phyloP scores from a whole-genome alignment of 2,888 invertebrate genomes.

The Phaonia tiefii region DNA sequence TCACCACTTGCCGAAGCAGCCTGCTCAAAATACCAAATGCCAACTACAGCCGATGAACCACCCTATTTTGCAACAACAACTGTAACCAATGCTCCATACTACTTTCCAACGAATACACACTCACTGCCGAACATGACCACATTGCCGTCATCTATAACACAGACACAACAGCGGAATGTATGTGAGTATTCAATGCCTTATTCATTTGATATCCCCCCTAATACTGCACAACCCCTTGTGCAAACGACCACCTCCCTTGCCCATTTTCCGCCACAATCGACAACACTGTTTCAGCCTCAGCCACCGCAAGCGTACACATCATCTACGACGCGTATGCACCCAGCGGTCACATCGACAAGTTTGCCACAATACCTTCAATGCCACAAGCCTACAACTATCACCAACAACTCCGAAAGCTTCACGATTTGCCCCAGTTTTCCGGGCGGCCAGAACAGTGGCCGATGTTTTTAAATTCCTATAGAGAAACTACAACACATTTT shows the following conservation, averaged over 20 bases:
- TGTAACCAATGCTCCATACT: constrained; percentile 1
- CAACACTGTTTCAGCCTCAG: neutral
- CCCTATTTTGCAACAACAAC: neutral
- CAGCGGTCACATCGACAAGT: constrained; percentile 1
- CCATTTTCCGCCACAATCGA: constrained; percentile 12
- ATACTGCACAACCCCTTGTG: neutral
- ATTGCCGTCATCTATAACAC: neutral
- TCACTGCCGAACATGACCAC: neutral
- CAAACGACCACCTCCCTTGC: constrained; percentile 20
- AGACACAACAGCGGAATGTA: neutral
- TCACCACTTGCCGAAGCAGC: too few relatives aligned
- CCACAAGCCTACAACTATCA: neutral
- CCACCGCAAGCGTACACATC: neutral
- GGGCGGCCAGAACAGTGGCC: constrained; percentile 68
- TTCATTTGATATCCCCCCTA: neutral
- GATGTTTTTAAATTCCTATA: constrained; percentile 62
- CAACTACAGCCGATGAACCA: neutral
- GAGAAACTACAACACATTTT: constrained; percentile 57
- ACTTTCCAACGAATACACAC: neutral
- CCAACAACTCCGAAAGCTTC: constrained; percentile 52
- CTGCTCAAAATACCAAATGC: neutral
- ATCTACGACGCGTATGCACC: neutral
- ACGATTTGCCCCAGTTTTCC: constrained; percentile 65
- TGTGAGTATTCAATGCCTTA: constrained; percentile 1
- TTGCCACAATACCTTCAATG: neutral